Conservation (phyloP, 2,797 vertebrate species). For the Hyperoplus lanceolatus region DNA sequence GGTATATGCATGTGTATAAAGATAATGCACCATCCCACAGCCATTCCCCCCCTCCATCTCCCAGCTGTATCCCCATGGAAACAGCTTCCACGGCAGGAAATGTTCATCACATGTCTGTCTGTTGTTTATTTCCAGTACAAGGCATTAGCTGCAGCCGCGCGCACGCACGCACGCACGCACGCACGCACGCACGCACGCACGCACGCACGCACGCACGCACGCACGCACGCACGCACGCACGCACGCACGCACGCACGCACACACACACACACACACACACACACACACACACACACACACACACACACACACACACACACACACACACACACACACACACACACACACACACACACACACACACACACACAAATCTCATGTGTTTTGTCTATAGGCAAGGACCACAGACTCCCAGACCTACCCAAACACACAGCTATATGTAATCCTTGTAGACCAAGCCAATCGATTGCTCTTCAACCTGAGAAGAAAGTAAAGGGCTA, state of each 20-base stretch:
- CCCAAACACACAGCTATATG: neutral
- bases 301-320: neutral
- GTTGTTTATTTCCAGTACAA: conserved; percentile 3
- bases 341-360: neutral
- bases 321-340: neutral
- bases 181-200: neutral
- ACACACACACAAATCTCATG: neutral
- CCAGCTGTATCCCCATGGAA: conserved; percentile 67
- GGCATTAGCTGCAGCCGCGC: conserved; percentile 5
- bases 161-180: neutral
- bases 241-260: neutral
- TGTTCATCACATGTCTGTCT: conserved; percentile 27
- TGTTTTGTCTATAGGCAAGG: neutral
- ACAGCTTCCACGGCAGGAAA: conserved; percentile 63
- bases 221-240: too few species aligned
- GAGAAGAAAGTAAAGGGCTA: conserved; percentile 8
- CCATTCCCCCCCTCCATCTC: conserved; percentile 19
- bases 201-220: neutral
- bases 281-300: neutral
- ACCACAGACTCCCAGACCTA: neutral
- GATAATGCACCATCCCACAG: conserved; percentile 29
- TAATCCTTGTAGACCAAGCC: neutral
- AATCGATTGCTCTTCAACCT: neutral
- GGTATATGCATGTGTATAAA: conserved; percentile 18
- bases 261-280: neutral